Evolutionary conservation across 2,113 vertebrate species (phyloP), one percentile per base, ranked within the genome.

Genomic region (Clarias macrocephalus): DNA sequence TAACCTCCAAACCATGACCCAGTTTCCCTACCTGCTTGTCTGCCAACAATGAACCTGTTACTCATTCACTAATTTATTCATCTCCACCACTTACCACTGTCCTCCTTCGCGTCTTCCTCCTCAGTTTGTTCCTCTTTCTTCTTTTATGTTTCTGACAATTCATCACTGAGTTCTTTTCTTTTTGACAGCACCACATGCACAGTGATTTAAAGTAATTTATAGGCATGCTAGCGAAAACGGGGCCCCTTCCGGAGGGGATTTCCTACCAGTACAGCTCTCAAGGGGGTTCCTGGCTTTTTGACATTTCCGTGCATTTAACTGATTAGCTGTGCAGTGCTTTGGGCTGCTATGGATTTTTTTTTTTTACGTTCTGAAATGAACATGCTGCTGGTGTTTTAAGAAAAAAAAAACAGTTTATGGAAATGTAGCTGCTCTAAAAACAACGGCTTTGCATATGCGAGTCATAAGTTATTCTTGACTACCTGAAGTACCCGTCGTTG

Each of bases 201-300:
- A 21, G 21, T 2, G 28, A 80, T 80, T 59, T 59, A 30, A 59
- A 59, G 16, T 60, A 15, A 33, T 59, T 80, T 33, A 54, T 42
- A 76, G 23, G n/a, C 19, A 48, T 19, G 70, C 70, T 48, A 48
- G 56, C 28, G 33, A 80, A 48, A 80, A 80, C 42, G 3, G 56
- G 77, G 77, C 54, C 77, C 56, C 56, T 59, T 80, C 77, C 56
- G 56, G 56, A 59, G 77, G 77, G 77, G 56, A 80, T 80, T 80
- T 80, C 54, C 77, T 60, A 59, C 18, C 28, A 59, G 54, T 80
- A 10, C 15, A 30, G 54, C 19, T 59, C 54, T 57, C 54, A 57
- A 33, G 56, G 77, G 77, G 77, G 16, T 80, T 80, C 77, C 77
- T 80, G 56, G 77, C 48, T 19, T 80, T 80, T 80, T 80, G 56